Conservation (phyloP, 2,113 vertebrate species). For the Tenrec ecaudatus region DNA sequence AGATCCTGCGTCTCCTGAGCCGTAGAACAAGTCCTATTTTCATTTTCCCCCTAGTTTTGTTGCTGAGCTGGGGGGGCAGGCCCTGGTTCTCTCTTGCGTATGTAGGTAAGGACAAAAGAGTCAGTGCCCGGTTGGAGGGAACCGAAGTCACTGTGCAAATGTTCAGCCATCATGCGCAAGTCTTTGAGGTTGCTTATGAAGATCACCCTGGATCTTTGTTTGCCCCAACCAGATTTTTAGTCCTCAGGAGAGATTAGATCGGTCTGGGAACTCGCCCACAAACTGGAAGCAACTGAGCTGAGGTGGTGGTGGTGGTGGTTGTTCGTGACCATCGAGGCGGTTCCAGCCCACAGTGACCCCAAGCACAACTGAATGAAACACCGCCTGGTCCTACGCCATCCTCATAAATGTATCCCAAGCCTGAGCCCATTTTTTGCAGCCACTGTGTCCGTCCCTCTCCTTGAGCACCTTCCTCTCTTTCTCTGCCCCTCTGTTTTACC, state of each 20-base stretch:
- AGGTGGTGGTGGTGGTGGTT: no score
- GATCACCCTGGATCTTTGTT: background rate
- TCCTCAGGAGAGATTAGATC: background rate
- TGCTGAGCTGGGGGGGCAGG: background rate
- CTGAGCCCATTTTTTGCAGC: no score
- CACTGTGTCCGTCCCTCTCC: no score
- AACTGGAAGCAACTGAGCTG: background rate
- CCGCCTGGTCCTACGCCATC: no score
- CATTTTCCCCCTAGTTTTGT: background rate
- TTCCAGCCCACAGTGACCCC: no score
- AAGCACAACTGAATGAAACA: no score
- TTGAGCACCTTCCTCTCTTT: no score
- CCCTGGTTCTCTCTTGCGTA: conserved; percentile 15
- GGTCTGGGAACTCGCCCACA: background rate
- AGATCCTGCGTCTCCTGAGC: conserved; percentile 32
- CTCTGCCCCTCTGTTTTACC: no score
- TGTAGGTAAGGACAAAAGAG: background rate
- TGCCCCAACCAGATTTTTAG: background rate
- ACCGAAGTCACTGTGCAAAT: conserved; percentile 33
- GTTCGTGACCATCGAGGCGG: no score
- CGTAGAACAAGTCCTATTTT: conserved; percentile 41
- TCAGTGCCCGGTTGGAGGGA: background rate
- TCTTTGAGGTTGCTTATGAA: background rate
- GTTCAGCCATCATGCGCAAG: background rate
- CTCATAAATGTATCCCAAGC: no score